Conservation (phyloP, 1,140 invertebrate genomes). For the Neuroterus valhalla region DNA sequence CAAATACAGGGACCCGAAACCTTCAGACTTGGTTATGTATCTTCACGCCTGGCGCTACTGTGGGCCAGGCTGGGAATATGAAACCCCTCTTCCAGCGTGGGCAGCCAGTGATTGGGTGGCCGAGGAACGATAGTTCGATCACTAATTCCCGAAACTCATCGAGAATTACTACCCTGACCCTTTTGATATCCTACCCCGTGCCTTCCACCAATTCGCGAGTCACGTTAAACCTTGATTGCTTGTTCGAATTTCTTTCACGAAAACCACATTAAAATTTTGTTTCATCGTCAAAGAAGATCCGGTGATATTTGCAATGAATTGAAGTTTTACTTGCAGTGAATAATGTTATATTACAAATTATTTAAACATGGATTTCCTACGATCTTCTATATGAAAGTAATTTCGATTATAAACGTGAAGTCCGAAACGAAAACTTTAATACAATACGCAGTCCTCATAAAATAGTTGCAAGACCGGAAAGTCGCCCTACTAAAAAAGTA, state of each 20-base stretch:
- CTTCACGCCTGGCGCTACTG: conserved; percentile 95
- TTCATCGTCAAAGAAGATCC: neutral
- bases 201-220: conserved; percentile 68
- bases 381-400: no score
- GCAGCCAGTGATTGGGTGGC: conserved; percentile 87
- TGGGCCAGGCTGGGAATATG: conserved; percentile 92
- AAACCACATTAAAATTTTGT: neutral
- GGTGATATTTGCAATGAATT: no score
- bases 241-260: conserved; percentile 18
- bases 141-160: conserved; percentile 17
- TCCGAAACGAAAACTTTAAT: neutral
- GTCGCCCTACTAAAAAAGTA: conserved; percentile 31
- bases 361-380: no score
- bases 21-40: conserved; percentile 94
- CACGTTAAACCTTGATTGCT: conserved; percentile 26
- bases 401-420: no score
- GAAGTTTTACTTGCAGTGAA: no score
- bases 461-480: neutral
- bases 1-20: conserved; percentile 91
- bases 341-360: no score
- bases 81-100: conserved; percentile 92
- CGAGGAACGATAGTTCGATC: conserved; percentile 69
- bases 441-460: neutral
- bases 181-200: conserved; percentile 74
- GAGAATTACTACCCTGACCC: conserved; percentile 44